Percentiles rank a stretch among this genome's conserved stretches.
Evolutionary conservation across 2,113 vertebrate genomes (phyloP).

Genomic region (Oncorhynchus gorbuscha): DNA sequence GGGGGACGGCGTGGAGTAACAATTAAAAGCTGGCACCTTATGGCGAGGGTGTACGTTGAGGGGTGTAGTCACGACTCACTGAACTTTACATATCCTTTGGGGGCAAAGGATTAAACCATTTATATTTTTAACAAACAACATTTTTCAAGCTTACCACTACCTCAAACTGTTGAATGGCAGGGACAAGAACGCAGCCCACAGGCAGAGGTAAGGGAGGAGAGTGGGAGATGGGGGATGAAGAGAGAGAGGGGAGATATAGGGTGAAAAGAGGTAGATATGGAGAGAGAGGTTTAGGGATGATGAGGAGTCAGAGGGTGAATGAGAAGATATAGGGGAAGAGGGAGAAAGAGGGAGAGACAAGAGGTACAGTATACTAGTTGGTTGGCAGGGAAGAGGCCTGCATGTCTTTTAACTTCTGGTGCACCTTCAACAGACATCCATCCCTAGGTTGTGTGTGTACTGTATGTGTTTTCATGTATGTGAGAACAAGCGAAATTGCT

Average conservation of each 20-base stretch:
- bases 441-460: background rate
- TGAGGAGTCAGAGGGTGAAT: background rate
- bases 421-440: background rate
- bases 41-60: background rate
- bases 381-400: background rate
- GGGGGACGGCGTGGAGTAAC: background rate
- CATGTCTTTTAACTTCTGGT: slow-evolving; percentile 4
- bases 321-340: background rate
- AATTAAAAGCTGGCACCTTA: slow-evolving; percentile 10
- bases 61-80: background rate
- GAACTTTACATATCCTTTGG: background rate
- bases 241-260: no score
- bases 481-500: background rate
- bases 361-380: background rate
- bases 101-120: background rate
- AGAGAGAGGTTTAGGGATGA: no score
- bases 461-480: background rate
- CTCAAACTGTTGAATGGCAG: no score
- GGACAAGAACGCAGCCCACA: no score
- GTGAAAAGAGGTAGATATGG: no score
- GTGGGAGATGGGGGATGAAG: no score
- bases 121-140: background rate
- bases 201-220: no score
- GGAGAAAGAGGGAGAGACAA: background rate
- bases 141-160: background rate